These are phyloP conservation scores for Sitophilus oryzae DNA, from an alignment of 1,140 invertebrate species.

Conservation along the genomic window DNA sequence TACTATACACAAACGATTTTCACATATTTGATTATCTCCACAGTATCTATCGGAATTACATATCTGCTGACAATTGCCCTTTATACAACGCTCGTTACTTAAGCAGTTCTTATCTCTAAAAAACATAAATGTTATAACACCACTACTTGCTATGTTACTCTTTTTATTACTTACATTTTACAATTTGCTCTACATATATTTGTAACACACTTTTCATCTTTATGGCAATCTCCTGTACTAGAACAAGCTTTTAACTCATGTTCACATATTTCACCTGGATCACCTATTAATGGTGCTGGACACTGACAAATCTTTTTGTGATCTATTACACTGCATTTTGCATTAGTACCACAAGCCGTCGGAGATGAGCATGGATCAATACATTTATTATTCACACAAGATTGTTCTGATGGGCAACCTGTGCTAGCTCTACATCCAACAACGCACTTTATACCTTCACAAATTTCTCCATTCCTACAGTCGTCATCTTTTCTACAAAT, in stretches of 20 bases:
- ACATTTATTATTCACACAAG: slow-evolving; percentile 73
- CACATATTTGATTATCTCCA: slow-evolving; percentile 73
- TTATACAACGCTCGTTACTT: slow-evolving; percentile 75
- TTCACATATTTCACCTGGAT: slow-evolving; percentile 67
- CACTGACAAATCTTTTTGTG: slow-evolving; percentile 72
- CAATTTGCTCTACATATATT: slow-evolving; percentile 69
- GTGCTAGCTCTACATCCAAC: slow-evolving; percentile 75
- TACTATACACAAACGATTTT: slow-evolving; percentile 76
- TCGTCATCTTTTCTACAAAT: slow-evolving; percentile 71
- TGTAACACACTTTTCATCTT: slow-evolving; percentile 65
- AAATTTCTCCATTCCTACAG: slow-evolving; percentile 78
- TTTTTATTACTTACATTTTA: slow-evolving; percentile 46
- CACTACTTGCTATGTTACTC: neutral
- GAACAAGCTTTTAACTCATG: slow-evolving; percentile 58
- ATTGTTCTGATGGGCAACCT: slow-evolving; percentile 61
- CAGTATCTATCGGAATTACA: slow-evolving; percentile 82
- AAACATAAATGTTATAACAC: slow-evolving; percentile 15
- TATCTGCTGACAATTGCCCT: slow-evolving; percentile 71
- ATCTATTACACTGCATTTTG: slow-evolving; percentile 60
- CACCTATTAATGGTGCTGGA: slow-evolving; percentile 63
- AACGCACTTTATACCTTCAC: slow-evolving; percentile 69
- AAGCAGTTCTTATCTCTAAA: slow-evolving; percentile 74
- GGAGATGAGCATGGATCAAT: slow-evolving; percentile 64
- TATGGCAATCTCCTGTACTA: slow-evolving; percentile 57
- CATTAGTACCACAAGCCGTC: slow-evolving; percentile 80